A percentile compares a stretch with the other conserved stretches of the same genome.
phyloP scores from a whole-genome alignment of 1,140 invertebrate genomes.

The Elysia chlorotica region DNA sequence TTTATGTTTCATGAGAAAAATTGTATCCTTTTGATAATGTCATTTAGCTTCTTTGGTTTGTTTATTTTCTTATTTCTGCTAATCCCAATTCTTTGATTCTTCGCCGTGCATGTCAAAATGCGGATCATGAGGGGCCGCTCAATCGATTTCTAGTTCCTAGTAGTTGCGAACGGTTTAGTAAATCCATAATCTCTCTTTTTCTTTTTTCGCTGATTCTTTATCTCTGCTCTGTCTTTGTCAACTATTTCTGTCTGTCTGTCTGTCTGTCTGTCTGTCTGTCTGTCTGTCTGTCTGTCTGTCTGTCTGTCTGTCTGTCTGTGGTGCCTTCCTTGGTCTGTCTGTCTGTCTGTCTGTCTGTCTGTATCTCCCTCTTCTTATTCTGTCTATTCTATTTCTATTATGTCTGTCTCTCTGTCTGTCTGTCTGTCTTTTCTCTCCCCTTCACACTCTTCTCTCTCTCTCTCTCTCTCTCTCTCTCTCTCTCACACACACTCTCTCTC shows the following conservation, averaged over 20 bases:
- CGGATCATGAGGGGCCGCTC: too few species aligned
- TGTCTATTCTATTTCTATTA: too few species aligned
- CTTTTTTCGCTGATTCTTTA: not conserved
- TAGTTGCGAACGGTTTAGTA: too few species aligned
- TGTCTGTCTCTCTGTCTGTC: constrained; percentile 1
- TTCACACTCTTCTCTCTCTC: not conserved
- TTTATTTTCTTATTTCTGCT: not conserved
- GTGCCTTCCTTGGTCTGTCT: too few species aligned
- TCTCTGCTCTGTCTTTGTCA: not conserved
- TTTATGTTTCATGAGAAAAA: too few species aligned
- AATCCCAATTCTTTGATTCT: too few species aligned
- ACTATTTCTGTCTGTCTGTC: not conserved
- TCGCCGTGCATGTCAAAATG: too few species aligned
- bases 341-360: not conserved
- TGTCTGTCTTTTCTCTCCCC: constrained; percentile 1
- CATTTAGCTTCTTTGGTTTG: not conserved
- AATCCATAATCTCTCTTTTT: too few species aligned
- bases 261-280: not conserved
- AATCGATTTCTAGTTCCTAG: too few species aligned
- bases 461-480: not conserved
- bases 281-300: not conserved
- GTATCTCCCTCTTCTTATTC: not conserved
- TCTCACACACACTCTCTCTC: not conserved
- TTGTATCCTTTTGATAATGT: too few species aligned
- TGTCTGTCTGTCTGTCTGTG: not conserved